Base-by-base conservation (phyloP, 2,888 invertebrate genomes). In the Asteroscopus sphinx region DNA sequence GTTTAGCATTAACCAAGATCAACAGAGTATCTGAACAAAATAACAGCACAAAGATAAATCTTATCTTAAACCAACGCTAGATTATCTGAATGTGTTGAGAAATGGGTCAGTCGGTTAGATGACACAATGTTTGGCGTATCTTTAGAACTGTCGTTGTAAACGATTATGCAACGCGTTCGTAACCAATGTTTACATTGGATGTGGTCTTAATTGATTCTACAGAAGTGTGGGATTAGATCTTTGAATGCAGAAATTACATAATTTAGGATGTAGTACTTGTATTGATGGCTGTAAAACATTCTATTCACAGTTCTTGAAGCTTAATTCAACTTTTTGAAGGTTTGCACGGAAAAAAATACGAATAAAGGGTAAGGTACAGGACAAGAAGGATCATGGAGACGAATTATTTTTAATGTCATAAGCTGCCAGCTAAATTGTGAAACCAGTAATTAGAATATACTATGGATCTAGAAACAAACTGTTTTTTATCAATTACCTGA, bases 71-170 rank as follows among this genome's bases (percentile, higher is more conserved):
- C 56, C 12, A 64, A 61, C 65, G 49, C 16, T 47, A 55, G 63
- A 65, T 63, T 55, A 56, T 39, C 28, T 44, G 30, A 54, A 33
- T 9, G 21, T 21, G 35, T 26, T 61, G 68, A 40, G 59, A 77
- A 77, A 49, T 44, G 41, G 72, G 77, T 65, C 72, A 76, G 40
- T 64, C 33, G 58, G 65, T 42, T 28, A 41, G 55, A 46, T 76
- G 76, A 69, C 78, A 76, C 76, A 76, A 75, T 59, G 70, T 70
- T 59, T 54, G 46, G 57, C 36, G 44, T 69, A 77, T 75, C 57
- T 71, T 66, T 66, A 64, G 71, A 58, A 16, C 26, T 13, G 40
- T 68, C 54, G 70, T 45, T 60, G 49, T 13, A 11, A 51, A 52
- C 57, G 5, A 56, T 76, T 76, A 77, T 72, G 75, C 47, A 76